Evolutionary conservation across 2,113 vertebrate genomes (phyloP).

Genomic region (Sylvicapra grimmia): DNA sequence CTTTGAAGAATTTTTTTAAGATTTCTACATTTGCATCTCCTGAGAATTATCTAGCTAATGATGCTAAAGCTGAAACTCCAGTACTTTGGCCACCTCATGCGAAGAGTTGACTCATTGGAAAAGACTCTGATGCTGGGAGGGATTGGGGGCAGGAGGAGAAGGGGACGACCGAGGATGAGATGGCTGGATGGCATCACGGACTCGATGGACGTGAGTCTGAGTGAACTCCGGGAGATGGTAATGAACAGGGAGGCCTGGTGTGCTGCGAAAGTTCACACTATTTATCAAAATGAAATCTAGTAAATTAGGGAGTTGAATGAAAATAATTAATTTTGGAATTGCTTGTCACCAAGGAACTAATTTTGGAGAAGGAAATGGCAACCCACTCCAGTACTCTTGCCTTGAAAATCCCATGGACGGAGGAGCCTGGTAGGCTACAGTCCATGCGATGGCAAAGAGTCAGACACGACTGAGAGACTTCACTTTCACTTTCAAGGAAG

Average conservation of each 20-base stretch:
- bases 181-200: background rate
- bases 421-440: background rate
- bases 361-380: background rate
- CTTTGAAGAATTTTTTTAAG: background rate
- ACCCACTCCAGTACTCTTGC: background rate
- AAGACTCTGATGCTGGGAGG: background rate
- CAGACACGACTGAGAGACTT: background rate
- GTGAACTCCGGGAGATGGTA: background rate
- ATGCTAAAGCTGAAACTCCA: background rate
- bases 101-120: background rate
- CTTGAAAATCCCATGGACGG: background rate
- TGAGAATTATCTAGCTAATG: background rate
- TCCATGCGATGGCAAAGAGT: background rate
- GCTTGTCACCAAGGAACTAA: background rate
- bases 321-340: background rate
- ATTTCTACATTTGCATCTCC: background rate
- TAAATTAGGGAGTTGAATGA: background rate
- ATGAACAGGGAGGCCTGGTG: background rate
- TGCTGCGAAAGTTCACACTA: background rate
- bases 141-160: background rate
- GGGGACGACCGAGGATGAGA: background rate
- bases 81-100: background rate
- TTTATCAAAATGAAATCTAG: background rate
- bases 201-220: rapidly evolving
- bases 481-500: background rate